phyloP scores from a whole-genome alignment of 2,888 invertebrate species.

The Euplexia lucipara region DNA sequence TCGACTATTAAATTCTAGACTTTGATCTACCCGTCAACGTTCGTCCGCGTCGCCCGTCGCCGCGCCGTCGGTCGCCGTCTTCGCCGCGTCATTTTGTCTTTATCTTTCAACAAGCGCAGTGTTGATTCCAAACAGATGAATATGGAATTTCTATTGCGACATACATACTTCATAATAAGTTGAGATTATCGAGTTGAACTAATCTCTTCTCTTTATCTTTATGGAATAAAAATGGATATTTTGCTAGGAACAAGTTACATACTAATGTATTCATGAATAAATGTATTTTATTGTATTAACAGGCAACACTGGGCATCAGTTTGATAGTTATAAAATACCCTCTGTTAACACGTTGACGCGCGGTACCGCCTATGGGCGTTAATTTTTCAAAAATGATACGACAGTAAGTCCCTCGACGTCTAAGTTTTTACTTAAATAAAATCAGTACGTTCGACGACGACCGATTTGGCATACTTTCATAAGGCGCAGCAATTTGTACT shows the following conservation, averaged over 20 bases:
- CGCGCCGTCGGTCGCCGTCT: no score
- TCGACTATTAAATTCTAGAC: not conserved
- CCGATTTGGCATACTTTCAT: no score
- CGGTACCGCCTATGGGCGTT: no score
- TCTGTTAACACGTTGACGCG: no score
- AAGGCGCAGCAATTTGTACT: no score
- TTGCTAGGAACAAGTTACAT: not conserved
- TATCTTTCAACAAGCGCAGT: not conserved
- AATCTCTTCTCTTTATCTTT: not conserved
- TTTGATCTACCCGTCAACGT: not conserved
- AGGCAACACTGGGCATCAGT: constrained; percentile 21
- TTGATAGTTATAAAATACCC: not conserved
- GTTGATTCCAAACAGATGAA: not conserved
- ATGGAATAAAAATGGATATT: not conserved
- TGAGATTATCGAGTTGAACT: constrained; percentile 7
- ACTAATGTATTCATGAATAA: not conserved
- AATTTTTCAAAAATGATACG: no score
- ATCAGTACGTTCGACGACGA: no score
- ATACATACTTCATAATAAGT: no score
- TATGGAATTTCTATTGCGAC: not conserved
- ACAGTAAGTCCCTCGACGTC: no score
- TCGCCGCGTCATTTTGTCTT: not conserved
- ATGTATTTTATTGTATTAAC: not conserved
- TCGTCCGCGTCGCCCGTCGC: no score
- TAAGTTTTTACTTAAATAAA: no score